Evolutionary conservation across 2,888 invertebrate species (phyloP), one percentile per base, ranked within the genome.

Genomic region (Candidula unifasciata): DNA sequence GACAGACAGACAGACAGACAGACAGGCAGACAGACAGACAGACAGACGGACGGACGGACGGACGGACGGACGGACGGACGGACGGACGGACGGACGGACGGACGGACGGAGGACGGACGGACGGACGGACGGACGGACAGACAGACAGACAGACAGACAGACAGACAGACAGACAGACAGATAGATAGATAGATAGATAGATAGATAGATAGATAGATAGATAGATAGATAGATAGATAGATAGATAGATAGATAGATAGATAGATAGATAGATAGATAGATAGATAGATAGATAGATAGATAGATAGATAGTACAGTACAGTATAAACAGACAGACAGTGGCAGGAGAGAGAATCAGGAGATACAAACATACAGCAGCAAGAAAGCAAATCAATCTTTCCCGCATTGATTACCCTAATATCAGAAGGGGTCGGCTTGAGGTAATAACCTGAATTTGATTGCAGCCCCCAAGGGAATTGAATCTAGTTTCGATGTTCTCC

Each of bases 401-500:
- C n/a, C 64, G n/a, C 78, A 78, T 78, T 78, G 78, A 60, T 78
- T 60, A 78, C 60, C 60, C 64, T 64, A 78, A 64, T 37, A 37
- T 37, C 37, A 35, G 24, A 21, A n/a, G 78, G 69, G 78, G 60
- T 64, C 60, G 78, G 64, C 27, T 6, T 33, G 27, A 60, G 37
- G 60, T 64, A 78, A 64, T 64, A 78, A 64, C 78, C 18, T 37
- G 35, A 64, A 78, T 64, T 78, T 78, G 64, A 78, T 64, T 78
- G 60, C 64, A n/a, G 78, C 35, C 60, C 76, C 24, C 10, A 24
- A 35, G 78, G 27, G 64, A 16, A 78, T 78, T 78, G 78, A 37
- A 78, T 78, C 64, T 78, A 64, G 64, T 64, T 64, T 64, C 37
- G 13, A 78, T 78, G 78, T 78, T 78, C 78, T 78, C 10, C 37